Evolutionary conservation across 2,888 invertebrate species (phyloP), one percentile per base, ranked within the genome.

Genomic region (Nysson spinosus): DNA sequence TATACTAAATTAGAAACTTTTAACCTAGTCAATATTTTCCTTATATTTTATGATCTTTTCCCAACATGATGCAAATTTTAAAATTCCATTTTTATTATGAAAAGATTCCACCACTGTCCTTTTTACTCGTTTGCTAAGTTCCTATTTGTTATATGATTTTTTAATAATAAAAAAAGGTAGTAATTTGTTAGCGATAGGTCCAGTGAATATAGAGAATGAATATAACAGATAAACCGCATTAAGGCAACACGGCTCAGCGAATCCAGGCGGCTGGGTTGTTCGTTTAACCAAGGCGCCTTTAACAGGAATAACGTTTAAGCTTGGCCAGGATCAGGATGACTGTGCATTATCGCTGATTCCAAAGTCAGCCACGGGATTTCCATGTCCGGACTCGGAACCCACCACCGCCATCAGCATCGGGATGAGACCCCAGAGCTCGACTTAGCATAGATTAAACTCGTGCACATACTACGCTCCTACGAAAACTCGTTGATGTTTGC

Each of bases 351-450:
- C 84, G 82, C 78, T 77, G 77, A 81, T 82, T 81, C 67, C 68
- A 76, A 65, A 79, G 75, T 72, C 77, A 81, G 84, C 86, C 86
- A 86, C 86, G 86, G 86, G 84, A 85, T 86, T 86, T 85, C 80
- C 85, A 83, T 86, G 86, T 86, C 81, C 80, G 75, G 74, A 62
- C 70, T 60, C 49, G 54, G 65, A 67, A 69, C 54, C 73, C 58
- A 60, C 66, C 70, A 46, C 64, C 66, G 67, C 61, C 76, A 76
- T 77, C 76, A 71, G 69, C 77, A 60, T 75, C 72, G 54, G 46
- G 61, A 66, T 32, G 57, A 58, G 68, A 75, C 62, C 72, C 75
- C 72, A 70, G 73, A 49, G 52, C 72, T 72, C 69, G 76, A 76
- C 66, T 76, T 76, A 71, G 73, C 73, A 76, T 76, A 76, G 76